These are phyloP conservation scores for Athetis lepigone DNA, from an alignment of 2,888 invertebrate genomes.

Conservation along the genomic window DNA sequence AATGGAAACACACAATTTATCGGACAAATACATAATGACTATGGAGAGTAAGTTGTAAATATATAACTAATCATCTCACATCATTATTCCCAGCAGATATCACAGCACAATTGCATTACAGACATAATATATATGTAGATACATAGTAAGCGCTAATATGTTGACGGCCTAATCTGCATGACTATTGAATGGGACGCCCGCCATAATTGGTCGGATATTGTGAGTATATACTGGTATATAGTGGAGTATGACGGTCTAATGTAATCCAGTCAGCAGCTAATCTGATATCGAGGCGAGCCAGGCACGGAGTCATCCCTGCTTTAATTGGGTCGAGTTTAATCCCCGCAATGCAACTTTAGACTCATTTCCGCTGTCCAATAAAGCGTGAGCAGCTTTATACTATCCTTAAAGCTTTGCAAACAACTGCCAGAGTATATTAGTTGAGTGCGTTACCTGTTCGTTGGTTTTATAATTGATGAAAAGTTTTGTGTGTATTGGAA, in stretches of 20 bases:
- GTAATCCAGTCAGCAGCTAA: slow-evolving; percentile 86
- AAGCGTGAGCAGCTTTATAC: slow-evolving; percentile 67
- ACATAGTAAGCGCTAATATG: slow-evolving; percentile 64
- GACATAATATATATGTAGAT: slow-evolving; percentile 23
- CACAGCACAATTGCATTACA: slow-evolving; percentile 57
- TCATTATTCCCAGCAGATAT: slow-evolving; percentile 56
- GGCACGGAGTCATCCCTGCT: slow-evolving; percentile 81
- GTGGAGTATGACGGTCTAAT: slow-evolving; percentile 80
- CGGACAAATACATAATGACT: slow-evolving; percentile 4
- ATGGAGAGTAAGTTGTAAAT: slow-evolving; percentile 30
- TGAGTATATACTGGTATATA: slow-evolving; percentile 67
- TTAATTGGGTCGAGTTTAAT: slow-evolving; percentile 89
- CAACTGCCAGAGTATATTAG: slow-evolving; percentile 33
- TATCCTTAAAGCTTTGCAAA: slow-evolving; percentile 61
- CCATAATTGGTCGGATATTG: slow-evolving; percentile 80
- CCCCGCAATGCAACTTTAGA: slow-evolving; percentile 86
- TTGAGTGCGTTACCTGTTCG: slow-evolving; percentile 26
- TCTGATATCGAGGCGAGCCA: slow-evolving; percentile 86
- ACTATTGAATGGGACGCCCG: slow-evolving; percentile 78
- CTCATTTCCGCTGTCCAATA: slow-evolving; percentile 82
- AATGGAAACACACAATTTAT: not conserved
- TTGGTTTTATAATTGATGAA: slow-evolving; percentile 7
- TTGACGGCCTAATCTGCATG: slow-evolving; percentile 80
- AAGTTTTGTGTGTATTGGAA: not conserved
- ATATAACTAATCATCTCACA: slow-evolving; percentile 27